Conservation (phyloP, 2,113 vertebrate species). For the Petaurus breviceps region DNA sequence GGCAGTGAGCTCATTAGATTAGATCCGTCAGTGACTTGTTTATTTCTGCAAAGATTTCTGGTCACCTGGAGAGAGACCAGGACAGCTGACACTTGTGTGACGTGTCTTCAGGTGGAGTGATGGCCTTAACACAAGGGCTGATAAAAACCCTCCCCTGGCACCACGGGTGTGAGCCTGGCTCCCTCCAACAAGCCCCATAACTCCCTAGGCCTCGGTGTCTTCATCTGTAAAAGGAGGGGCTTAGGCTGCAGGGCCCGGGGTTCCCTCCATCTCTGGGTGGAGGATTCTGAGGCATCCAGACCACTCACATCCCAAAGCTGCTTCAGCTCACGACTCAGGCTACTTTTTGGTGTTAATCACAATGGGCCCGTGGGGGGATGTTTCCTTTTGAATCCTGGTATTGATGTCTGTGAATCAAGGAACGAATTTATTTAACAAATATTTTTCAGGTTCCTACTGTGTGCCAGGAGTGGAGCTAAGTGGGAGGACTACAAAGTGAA, state of each 20-base stretch:
- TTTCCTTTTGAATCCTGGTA: not conserved
- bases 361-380: not conserved
- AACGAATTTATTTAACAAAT: not conserved
- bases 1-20: not conserved
- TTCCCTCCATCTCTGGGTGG: not conserved
- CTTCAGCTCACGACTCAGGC: not conserved
- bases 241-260: not conserved
- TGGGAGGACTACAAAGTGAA: not conserved
- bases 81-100: not conserved
- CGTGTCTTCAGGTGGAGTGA: not conserved
- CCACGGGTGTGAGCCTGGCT: not conserved
- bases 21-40: not conserved
- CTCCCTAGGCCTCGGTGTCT: not conserved
- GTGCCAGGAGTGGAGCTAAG: accelerated
- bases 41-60: not conserved
- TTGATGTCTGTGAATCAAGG: not conserved
- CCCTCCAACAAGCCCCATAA: not conserved
- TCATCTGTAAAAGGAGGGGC: not conserved
- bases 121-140: not conserved
- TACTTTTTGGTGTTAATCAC: not conserved
- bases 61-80: not conserved
- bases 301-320: not conserved
- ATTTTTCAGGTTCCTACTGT: not conserved
- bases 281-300: not conserved
- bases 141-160: not conserved